Evolutionary conservation across 1,140 invertebrate species (phyloP), one percentile per base, ranked within the genome.

Genomic region (Atta texana): DNA sequence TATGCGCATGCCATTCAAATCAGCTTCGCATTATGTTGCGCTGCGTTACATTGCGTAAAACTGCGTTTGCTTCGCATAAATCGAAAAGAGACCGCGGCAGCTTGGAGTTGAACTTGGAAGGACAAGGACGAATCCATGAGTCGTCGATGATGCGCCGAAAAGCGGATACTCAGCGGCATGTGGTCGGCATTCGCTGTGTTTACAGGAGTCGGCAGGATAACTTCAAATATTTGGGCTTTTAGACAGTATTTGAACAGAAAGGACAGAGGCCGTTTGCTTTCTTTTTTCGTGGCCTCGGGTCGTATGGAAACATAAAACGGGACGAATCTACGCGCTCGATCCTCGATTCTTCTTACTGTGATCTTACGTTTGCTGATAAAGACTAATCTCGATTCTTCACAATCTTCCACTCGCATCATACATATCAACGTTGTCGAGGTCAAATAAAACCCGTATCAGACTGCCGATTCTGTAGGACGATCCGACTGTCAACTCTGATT

Each of bases 181-280:
- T 57, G 59, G 53, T 57, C 88, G 68, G 68, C 68, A 75, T 39
- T 57, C 34, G 39, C 28, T 39, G 61, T 93, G 92, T 94, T 94
- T 93, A 92, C 92, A 88, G 88, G 89, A 90, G 91, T 92, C 87
- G 75, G 31, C 82, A 66, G 77, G 88, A 91, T 92, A 91, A 75
- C 85, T 78, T 93, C 93, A 94, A 94, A 94, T 94, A 94, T 94
- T 94, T 94, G 93, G 89, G 80, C 93, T 94, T 94, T 94, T 94
- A 94, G 91, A 87, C 85, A n/a, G 85, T 92, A 89, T 93, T 93
- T 93, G 93, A 72, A 87, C 85, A 92, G 87, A 77, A 81, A 90
- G 88, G 89, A 91, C 89, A 90, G 85, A 91, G 85, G 76, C 87
- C 84, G 90, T 69, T 85, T 89, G 85, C 87, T 55, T 18, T n/a